Evolutionary conservation across 2,888 invertebrate species (phyloP).

Genomic region (Cataglyphis altisquamis): DNA sequence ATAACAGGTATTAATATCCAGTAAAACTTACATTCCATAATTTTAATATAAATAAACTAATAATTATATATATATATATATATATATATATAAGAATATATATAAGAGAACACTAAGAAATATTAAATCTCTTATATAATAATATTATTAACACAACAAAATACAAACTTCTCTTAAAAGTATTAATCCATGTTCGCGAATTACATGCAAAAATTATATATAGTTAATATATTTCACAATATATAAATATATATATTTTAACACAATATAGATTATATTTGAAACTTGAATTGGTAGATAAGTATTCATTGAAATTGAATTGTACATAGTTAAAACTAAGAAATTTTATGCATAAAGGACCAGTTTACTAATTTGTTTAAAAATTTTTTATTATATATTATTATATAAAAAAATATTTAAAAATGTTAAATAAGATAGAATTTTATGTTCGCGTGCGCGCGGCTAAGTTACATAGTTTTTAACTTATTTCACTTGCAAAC

Average conservation of each 20-base stretch:
- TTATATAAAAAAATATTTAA: slow-evolving; percentile 30
- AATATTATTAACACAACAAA: background rate
- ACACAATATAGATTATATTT: slow-evolving; percentile 7
- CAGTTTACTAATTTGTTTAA: slow-evolving; percentile 14
- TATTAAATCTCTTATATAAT: slow-evolving; percentile 38
- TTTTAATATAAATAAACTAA: slow-evolving; percentile 48
- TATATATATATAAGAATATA: too few relatives aligned
- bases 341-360: slow-evolving; percentile 1
- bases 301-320: slow-evolving; percentile 30
- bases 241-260: background rate
- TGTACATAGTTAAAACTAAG: slow-evolving; percentile 23
- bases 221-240: background rate
- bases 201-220: background rate
- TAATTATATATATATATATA: slow-evolving; percentile 4
- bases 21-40: slow-evolving; percentile 37
- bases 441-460: slow-evolving; percentile 33
- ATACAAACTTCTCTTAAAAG: slow-evolving; percentile 15
- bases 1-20: slow-evolving; percentile 54
- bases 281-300: slow-evolving; percentile 33
- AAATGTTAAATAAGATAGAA: slow-evolving; percentile 35
- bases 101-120: background rate
- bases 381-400: slow-evolving; percentile 39
- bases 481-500: slow-evolving; percentile 18
- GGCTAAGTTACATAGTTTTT: slow-evolving; percentile 24
- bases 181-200: slow-evolving; percentile 1